Conservation (phyloP, 1,140 invertebrate species). For the Heliconius nattereri region DNA sequence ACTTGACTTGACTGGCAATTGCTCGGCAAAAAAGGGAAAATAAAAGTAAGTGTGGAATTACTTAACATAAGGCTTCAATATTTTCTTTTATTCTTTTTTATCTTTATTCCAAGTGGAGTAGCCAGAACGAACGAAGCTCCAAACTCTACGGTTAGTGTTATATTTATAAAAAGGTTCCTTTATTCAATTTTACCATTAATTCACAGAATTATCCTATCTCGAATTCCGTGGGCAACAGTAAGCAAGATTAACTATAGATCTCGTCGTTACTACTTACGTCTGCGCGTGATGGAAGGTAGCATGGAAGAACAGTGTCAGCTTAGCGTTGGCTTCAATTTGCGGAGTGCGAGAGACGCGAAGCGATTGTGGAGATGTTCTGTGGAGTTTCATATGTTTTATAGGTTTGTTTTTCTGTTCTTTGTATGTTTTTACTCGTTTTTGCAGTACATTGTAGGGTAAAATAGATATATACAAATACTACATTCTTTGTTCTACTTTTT, state of each 20-base stretch:
- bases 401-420: constrained; percentile 78
- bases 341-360: constrained; percentile 81
- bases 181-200: not conserved
- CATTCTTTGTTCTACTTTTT: too few species aligned
- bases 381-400: constrained; percentile 99
- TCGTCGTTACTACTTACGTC: constrained; percentile 84
- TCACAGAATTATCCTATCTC: constrained; percentile 49
- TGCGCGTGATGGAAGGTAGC: constrained; percentile 84
- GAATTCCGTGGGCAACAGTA: constrained; percentile 99
- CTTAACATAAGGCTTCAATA: too few species aligned
- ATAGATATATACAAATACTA: too few species aligned
- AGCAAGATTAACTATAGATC: constrained; percentile 95
- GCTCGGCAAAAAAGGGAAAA: too few species aligned
- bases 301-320: not conserved
- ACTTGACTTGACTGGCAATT: too few species aligned
- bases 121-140: too few species aligned
- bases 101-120: too few species aligned
- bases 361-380: constrained; percentile 98
- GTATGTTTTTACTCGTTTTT: too few species aligned
- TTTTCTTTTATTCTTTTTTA: too few species aligned
- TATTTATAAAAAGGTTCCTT: too few species aligned
- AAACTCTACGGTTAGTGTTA: not conserved
- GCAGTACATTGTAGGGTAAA: too few species aligned
- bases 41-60: too few species aligned
- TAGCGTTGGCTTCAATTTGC: not conserved